phyloP scores from a whole-genome alignment of 2,797 vertebrate species.

The Cyclopterus lumpus region DNA sequence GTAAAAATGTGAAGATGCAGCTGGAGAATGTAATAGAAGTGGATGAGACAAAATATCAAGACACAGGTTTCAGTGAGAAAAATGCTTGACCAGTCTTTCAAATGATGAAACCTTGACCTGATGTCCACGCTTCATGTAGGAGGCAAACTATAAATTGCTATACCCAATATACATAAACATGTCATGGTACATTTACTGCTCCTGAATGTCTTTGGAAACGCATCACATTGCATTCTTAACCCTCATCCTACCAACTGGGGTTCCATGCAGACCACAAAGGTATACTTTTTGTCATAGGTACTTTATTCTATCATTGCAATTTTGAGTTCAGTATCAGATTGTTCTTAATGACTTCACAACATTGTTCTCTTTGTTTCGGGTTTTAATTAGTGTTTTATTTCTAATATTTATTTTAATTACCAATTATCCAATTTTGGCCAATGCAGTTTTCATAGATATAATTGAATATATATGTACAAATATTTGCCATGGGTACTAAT shows the following conservation, averaged over 20 bases:
- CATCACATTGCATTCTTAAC: not conserved
- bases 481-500: no score
- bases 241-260: not conserved
- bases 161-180: constrained; percentile 34
- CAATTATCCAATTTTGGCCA: no score
- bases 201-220: constrained; percentile 6
- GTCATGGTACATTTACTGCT: constrained; percentile 18
- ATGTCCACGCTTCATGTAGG: not conserved
- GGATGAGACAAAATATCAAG: not conserved
- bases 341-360: no score
- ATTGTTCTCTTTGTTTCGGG: no score
- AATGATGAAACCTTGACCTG: constrained; percentile 49
- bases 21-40: not conserved
- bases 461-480: no score
- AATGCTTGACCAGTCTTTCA: not conserved
- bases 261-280: not conserved
- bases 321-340: no score
- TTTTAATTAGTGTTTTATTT: no score
- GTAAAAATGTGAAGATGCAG: constrained; percentile 27
- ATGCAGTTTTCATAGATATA: no score
- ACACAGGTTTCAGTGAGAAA: not conserved
- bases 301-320: no score
- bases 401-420: no score
- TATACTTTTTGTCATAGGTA: not conserved
- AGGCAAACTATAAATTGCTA: constrained; percentile 8